Percentiles rank a stretch among this genome's conserved stretches.
phyloP scores from a whole-genome alignment of 2,797 vertebrate species.

The Mormyrus hasselquistii region DNA sequence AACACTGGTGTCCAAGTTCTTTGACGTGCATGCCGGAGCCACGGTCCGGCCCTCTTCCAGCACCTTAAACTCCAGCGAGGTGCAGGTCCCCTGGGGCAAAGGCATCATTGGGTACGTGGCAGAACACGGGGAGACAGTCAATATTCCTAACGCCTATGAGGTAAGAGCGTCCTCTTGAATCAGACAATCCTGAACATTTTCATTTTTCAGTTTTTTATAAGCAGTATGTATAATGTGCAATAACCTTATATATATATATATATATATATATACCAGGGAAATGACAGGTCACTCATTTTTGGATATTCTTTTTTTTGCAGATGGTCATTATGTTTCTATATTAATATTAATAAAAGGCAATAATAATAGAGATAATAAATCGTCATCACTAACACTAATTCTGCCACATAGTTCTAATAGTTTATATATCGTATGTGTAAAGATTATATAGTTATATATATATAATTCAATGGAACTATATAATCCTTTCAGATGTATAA shows the following conservation, averaged over 20 bases:
- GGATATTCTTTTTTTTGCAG: neutral
- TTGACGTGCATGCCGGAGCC: constrained; percentile 69
- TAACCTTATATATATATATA: neutral
- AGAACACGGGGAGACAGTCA: constrained; percentile 73
- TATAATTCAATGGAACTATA: neutral
- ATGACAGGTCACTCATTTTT: neutral
- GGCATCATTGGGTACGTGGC: constrained; percentile 74
- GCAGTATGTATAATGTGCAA: neutral
- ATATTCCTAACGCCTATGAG: constrained; percentile 70
- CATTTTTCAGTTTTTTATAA: neutral
- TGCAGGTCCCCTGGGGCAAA: constrained; percentile 73
- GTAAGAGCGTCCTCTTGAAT: constrained; percentile 38
- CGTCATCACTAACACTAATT: neutral
- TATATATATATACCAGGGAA: neutral
- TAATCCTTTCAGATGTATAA: neutral
- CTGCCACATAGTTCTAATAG: neutral
- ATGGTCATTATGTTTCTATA: neutral
- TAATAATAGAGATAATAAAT: neutral
- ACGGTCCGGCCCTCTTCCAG: constrained; percentile 63
- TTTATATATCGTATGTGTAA: neutral
- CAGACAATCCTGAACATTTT: neutral
- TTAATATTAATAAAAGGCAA: neutral
- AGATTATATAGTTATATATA: no score
- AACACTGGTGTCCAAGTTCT: constrained; percentile 70
- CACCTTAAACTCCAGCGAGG: constrained; percentile 62